A percentile compares a stretch with the other conserved stretches of the same genome.
phyloP scores from a whole-genome alignment of 2,113 vertebrate species.

The Pontoporia blainvillei region DNA sequence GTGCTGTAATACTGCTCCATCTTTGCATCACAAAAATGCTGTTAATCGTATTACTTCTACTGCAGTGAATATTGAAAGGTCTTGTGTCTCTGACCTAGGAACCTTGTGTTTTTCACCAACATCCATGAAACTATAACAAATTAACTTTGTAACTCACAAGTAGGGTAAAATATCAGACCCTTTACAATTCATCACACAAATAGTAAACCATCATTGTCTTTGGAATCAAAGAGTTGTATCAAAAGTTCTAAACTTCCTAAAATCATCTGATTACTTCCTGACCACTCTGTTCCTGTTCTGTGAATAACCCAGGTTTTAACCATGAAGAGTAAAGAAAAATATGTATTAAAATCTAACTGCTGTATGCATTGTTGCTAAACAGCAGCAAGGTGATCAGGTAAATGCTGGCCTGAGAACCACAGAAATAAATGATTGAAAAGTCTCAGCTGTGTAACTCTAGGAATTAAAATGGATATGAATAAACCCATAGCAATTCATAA shows the following conservation, averaged over 20 bases:
- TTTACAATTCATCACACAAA: not conserved
- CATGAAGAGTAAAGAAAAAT: not conserved
- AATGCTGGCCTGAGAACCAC: not conserved
- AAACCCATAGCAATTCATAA: not conserved
- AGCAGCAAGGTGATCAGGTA: not conserved
- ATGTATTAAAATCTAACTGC: not conserved
- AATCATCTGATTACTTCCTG: not conserved
- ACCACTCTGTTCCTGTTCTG: not conserved
- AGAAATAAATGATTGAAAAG: not conserved
- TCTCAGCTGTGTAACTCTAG: not conserved
- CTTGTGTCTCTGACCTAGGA: not conserved
- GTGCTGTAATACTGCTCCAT: accelerated
- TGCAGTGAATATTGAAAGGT: not conserved
- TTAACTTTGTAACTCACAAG: not conserved
- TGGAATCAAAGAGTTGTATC: not conserved
- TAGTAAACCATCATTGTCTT: not conserved
- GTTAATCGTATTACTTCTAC: not conserved
- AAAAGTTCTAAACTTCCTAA: not conserved
- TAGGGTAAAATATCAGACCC: not conserved
- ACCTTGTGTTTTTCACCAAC: not conserved
- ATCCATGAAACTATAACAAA: not conserved
- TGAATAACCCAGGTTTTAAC: not conserved
- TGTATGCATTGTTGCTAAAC: not conserved
- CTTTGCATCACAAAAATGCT: not conserved
- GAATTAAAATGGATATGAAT: not conserved